A percentile compares a stretch with the other conserved stretches of the same genome.
phyloP scores from a whole-genome alignment of 2,888 invertebrate species.

The Amphipoea oculea region DNA sequence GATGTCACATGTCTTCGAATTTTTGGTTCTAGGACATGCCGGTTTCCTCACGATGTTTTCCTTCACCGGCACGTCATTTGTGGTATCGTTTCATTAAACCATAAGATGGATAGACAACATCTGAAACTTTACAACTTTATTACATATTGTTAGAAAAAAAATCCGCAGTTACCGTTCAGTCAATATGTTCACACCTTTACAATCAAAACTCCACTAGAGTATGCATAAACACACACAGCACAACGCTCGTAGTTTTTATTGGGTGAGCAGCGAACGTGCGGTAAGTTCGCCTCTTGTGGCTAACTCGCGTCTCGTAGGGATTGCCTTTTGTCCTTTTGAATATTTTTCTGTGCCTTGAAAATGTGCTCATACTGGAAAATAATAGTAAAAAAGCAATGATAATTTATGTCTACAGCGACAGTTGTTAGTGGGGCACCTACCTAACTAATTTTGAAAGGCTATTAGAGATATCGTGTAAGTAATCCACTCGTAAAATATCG shows the following conservation, averaged over 20 bases:
- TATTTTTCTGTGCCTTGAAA: not conserved
- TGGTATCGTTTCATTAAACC: not conserved
- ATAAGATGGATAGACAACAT: not conserved
- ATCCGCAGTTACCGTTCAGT: not conserved
- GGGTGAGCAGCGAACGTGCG: slow-evolving; percentile 47
- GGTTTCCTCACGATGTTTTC: not conserved
- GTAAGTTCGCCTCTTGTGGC: slow-evolving; percentile 58
- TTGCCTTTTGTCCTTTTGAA: slow-evolving; percentile 1
- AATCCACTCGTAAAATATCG: not conserved
- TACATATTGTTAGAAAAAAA: not conserved
- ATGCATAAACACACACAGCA: slow-evolving; percentile 47
- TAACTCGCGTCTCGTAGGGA: slow-evolving; percentile 24
- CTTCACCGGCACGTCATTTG: not conserved
- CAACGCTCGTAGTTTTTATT: slow-evolving; percentile 59
- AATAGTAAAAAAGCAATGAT: not conserved
- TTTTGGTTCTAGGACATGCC: not conserved
- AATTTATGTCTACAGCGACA: too few species aligned
- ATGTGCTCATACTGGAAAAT: not conserved
- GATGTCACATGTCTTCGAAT: not conserved
- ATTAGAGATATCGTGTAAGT: not conserved
- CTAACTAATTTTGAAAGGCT: not conserved
- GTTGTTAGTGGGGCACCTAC: too few species aligned
- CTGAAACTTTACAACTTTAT: not conserved
- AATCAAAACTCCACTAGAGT: slow-evolving; percentile 29
- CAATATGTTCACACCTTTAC: slow-evolving; percentile 31